Conservation (phyloP, 2,797 vertebrate genomes). For the Holocentrus rufus region DNA sequence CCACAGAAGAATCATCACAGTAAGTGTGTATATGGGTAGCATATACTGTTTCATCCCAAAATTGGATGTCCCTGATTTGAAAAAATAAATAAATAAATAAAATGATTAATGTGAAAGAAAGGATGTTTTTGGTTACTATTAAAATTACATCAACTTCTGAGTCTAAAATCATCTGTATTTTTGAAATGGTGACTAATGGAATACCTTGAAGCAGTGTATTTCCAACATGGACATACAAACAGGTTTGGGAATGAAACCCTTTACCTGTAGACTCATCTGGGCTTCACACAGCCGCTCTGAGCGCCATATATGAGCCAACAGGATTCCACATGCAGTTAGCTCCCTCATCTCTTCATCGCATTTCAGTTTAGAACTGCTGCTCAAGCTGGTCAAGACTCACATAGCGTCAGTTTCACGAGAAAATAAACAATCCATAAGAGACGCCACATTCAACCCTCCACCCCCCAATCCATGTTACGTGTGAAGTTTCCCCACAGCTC, state of each 20-base stretch:
- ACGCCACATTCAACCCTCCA: not conserved
- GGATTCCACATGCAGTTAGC: not conserved
- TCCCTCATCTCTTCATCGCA: not conserved
- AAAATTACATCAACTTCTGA: too few relatives aligned
- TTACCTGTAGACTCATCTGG: not conserved
- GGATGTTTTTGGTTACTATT: too few relatives aligned
- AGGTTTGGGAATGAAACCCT: too few relatives aligned
- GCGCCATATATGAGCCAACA: not conserved
- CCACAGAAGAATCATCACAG: not conserved
- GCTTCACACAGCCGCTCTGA: not conserved
- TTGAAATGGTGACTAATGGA: too few relatives aligned
- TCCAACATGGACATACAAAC: too few relatives aligned
- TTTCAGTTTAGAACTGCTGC: not conserved
- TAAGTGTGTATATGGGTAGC: not conserved
- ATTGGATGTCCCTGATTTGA: too few relatives aligned
- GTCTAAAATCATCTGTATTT: too few relatives aligned
- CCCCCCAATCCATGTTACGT: not conserved
- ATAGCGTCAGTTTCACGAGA: not conserved
- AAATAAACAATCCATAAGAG: not conserved
- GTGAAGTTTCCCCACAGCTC: conserved; percentile 35
- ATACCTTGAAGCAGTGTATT: too few relatives aligned
- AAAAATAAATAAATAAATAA: too few relatives aligned
- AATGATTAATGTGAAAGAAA: too few relatives aligned
- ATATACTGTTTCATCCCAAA: not conserved
- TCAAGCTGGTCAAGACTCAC: not conserved